Conservation (phyloP, 2,113 vertebrate species). For the Mormoops blainvillei region DNA sequence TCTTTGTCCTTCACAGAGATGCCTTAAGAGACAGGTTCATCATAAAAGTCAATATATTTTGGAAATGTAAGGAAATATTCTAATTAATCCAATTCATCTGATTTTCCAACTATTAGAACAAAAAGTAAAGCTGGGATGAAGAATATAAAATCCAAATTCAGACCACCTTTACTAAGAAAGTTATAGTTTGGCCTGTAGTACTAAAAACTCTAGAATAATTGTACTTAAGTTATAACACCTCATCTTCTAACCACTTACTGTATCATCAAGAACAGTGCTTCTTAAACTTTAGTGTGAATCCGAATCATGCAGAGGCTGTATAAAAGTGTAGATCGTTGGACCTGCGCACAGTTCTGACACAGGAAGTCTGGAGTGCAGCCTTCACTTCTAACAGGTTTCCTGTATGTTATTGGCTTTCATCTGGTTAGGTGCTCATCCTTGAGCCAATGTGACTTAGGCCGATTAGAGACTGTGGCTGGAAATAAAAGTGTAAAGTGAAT, state of each 20-base stretch:
- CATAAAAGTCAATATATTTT: not conserved
- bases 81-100: not conserved
- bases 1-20: not conserved
- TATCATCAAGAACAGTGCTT: not conserved
- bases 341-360: not conserved
- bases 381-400: not conserved
- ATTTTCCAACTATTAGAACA: not conserved
- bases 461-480: not conserved
- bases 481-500: not conserved
- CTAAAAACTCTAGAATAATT: not conserved
- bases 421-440: not conserved
- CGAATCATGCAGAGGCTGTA: not conserved
- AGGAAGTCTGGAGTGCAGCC: not conserved
- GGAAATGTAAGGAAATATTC: not conserved
- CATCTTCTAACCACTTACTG: not conserved
- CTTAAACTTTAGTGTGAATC: not conserved
- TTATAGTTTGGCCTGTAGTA: not conserved
- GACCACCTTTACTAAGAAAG: not conserved
- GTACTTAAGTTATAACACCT: not conserved
- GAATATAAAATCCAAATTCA: not conserved
- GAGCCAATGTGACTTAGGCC: not conserved
- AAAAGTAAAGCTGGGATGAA: not conserved
- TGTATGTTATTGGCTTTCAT: not conserved
- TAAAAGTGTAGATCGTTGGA: not conserved
- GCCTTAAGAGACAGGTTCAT: not conserved